Conservation (phyloP, 1,140 invertebrate species). For the Anadara kagoshimensis region DNA sequence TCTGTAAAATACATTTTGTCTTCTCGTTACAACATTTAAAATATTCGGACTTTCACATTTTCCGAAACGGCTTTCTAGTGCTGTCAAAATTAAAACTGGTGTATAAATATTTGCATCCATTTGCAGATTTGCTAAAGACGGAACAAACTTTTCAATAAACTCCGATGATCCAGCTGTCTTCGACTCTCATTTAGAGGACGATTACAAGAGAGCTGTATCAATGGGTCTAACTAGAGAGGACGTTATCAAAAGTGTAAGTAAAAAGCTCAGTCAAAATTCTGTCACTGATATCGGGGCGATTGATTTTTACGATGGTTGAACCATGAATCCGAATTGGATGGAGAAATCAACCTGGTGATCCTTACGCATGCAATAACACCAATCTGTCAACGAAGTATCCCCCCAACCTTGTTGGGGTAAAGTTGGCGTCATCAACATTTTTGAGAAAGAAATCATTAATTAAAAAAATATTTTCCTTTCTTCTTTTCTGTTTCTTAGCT, state of each 20-base stretch:
- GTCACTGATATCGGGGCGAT: not conserved
- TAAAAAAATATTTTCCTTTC: no score
- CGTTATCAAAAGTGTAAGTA: conserved; percentile 75
- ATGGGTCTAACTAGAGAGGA: conserved; percentile 76
- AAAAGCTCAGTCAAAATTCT: not conserved
- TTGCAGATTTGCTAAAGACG: conserved; percentile 78
- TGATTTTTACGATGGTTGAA: not conserved
- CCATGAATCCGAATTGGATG: not conserved
- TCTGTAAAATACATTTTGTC: no score
- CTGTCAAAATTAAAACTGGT: no score
- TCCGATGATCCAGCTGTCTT: conserved; percentile 79
- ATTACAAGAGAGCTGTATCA: conserved; percentile 73
- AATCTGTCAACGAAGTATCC: not conserved
- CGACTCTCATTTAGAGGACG: conserved; percentile 74
- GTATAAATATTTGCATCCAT: no score
- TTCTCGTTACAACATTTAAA: no score
- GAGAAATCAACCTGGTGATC: not conserved
- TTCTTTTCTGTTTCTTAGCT: no score
- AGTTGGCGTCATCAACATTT: no score
- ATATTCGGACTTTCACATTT: no score
- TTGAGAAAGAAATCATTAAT: no score
- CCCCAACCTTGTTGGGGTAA: no score
- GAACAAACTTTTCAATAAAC: conserved; percentile 79
- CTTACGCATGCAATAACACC: not conserved
- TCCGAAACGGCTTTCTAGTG: no score